Base-by-base conservation (phyloP, 2,113 vertebrate genomes). In the Hoplias malabaricus region DNA sequence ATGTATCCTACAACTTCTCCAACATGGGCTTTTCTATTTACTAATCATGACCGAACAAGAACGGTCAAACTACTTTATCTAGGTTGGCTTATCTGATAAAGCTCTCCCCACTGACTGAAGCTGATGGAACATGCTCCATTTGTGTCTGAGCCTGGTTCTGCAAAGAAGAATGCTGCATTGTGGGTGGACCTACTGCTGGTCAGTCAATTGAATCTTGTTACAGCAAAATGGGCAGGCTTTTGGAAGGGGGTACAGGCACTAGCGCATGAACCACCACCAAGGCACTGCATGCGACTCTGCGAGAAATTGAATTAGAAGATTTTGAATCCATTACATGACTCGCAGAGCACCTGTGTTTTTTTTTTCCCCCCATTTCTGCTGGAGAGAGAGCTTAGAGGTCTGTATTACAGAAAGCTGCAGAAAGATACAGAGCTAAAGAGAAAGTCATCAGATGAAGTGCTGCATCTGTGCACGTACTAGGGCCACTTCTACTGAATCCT, bases 401-500 rank as follows among this genome's bases (percentile, higher is more conserved):
- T 69, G 46, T 25, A 36, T 16, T 34, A 36, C 8, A 53, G 8
- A 21, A 53, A 53, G 43, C 16, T n/a, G n/a, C n/a, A n/a, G n/a
- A n/a, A n/a, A 53, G 14, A 36, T 34, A 2, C n/a, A 14, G 12
- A 54, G 7, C 21, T 16, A 69, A 69, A 2, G 11, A 23, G 40
- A n/a, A 31, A n/a, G n/a, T n/a, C n/a, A 34, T 23, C 8, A 13
- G 5, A 13, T 7, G 9, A 23, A 50, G 12, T 11, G 1, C 16
- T 12, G 25, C 19, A 69, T n/a, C 5, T 9, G 9, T 69, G 34
- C 66, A 95, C 97, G 96, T 90, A 98, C 97, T 84, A 98, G 79
- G 25, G 96, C 96, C 84, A 98, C 96, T 83, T 97, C 95, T 43
- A 99, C 93, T 0, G 95, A 93, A 0, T 95, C 94, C 78, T 89